A percentile compares a stretch with the other conserved stretches of the same genome.
Conservation (phyloP, 1,140 invertebrate species). For the Periplaneta americana region DNA sequence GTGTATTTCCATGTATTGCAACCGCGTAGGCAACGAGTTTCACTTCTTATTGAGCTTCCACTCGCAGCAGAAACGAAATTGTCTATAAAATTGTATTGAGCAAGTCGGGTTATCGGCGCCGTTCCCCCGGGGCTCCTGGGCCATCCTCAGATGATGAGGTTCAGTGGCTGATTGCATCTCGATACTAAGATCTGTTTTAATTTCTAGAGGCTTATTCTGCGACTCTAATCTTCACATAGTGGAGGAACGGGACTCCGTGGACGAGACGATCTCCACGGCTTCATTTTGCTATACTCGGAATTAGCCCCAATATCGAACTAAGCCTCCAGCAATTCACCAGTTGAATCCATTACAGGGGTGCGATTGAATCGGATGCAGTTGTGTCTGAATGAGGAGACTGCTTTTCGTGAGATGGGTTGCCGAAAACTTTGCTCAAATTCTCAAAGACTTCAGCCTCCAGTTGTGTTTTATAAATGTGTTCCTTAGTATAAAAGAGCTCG, state of each 20-base stretch:
- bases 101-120: background rate
- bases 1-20: no score
- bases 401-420: no score
- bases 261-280: background rate
- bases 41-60: background rate
- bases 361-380: no score
- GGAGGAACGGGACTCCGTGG: background rate
- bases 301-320: background rate
- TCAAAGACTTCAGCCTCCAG: no score
- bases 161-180: background rate
- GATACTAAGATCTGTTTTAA: background rate
- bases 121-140: background rate
- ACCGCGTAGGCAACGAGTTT: background rate
- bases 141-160: background rate
- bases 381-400: no score
- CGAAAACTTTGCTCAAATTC: no score
- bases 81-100: background rate
- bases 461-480: no score
- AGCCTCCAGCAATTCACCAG: background rate
- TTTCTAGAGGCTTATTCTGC: background rate
- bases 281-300: background rate
- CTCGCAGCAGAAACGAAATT: background rate
- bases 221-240: background rate
- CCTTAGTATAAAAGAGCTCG: no score
- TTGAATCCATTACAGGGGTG: background rate